phyloP scores from a whole-genome alignment of 1,140 invertebrate species.

The Antheraea mylitta region DNA sequence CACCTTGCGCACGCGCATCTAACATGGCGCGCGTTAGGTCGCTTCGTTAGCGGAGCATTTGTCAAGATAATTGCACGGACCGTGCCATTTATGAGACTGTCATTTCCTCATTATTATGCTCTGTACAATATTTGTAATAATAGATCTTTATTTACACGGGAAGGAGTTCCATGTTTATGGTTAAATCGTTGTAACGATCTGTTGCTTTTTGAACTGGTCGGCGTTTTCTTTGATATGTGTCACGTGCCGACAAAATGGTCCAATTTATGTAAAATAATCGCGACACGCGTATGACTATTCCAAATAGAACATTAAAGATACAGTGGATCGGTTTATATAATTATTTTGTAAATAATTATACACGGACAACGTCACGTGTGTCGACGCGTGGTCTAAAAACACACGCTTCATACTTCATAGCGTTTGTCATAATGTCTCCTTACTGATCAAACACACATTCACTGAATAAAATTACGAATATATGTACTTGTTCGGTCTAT shows the following conservation, averaged over 20 bases:
- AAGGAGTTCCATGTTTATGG: neutral
- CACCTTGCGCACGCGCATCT: conserved; percentile 52
- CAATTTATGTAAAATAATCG: conserved; percentile 37
- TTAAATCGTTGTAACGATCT: conserved; percentile 9
- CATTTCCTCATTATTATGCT: conserved; percentile 62
- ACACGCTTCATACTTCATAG: neutral
- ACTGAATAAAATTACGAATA: no score
- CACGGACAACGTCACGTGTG: neutral
- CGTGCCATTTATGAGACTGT: conserved; percentile 48
- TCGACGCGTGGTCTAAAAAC: neutral
- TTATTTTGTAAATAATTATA: neutral
- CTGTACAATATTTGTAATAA: conserved; percentile 11
- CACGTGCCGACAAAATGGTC: conserved; percentile 47
- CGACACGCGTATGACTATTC: neutral
- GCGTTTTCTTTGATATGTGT: conserved; percentile 60
- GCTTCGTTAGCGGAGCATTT: conserved; percentile 67
- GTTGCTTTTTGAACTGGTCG: conserved; percentile 20
- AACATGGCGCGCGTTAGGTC: conserved; percentile 48
- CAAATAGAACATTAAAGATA: neutral
- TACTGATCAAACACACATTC: no score
- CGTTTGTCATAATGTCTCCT: no score
- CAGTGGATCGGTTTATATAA: neutral
- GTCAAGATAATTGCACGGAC: conserved; percentile 68
- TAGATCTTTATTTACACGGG: conserved; percentile 8
- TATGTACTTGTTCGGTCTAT: no score